A percentile compares a stretch with the other conserved stretches of the same genome.
These are phyloP conservation scores for Molossus alvarezi DNA, from an alignment of 2,797 vertebrate species.

Conservation along the genomic window DNA sequence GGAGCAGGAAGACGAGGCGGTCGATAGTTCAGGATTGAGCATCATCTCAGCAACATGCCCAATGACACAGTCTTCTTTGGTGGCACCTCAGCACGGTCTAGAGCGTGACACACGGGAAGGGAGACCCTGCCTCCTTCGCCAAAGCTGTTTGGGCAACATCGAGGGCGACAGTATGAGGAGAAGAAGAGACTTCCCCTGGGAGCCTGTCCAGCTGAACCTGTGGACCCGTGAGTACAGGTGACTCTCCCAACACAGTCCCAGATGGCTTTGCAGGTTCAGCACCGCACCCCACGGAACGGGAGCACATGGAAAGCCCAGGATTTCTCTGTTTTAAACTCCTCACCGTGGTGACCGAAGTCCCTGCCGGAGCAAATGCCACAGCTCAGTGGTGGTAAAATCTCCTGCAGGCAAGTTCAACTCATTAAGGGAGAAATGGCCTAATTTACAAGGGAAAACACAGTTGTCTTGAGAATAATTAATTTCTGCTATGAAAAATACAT, in stretches of 20 bases:
- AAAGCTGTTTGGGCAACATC: neutral
- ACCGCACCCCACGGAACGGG: neutral
- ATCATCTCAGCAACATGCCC: neutral
- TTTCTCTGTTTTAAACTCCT: constrained; percentile 69
- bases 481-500: constrained; percentile 66
- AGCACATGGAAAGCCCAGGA: neutral
- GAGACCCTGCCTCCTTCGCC: neutral
- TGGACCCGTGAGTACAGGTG: neutral
- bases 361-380: constrained; percentile 74
- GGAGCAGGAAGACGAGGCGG: neutral
- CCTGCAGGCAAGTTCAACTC: constrained; percentile 75
- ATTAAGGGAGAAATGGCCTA: constrained; percentile 81
- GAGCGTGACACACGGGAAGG: neutral
- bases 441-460: constrained; percentile 78
- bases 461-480: constrained; percentile 81
- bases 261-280: neutral
- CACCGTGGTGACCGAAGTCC: constrained; percentile 65
- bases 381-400: constrained; percentile 74
- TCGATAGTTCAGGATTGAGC: neutral
- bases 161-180: neutral
- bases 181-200: neutral
- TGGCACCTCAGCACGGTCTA: neutral
- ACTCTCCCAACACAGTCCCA: no score
- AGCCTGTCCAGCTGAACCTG: neutral
- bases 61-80: neutral